Percentiles rank a stretch among this genome's conserved stretches.
These are phyloP conservation scores for Plectus sambesii DNA, from an alignment of 1,140 invertebrate genomes.

Conservation along the genomic window DNA sequence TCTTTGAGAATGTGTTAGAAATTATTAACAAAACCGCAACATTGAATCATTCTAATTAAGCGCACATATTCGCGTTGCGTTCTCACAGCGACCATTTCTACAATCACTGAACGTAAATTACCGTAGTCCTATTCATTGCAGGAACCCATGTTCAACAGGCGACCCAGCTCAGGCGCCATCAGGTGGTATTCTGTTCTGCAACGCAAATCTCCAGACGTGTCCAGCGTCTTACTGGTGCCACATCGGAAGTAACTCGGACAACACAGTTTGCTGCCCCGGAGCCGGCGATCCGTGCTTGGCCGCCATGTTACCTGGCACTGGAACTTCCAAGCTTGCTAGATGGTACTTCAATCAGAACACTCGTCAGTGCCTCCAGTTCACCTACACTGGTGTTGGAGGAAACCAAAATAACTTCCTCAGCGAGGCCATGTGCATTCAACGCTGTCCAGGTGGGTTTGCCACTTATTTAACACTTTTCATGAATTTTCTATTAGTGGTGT, in stretches of 20 bases:
- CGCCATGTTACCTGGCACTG: slow-evolving; percentile 16
- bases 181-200: slow-evolving; percentile 6
- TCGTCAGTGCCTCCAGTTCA: slow-evolving; percentile 21
- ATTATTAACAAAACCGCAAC: too few relatives aligned
- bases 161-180: slow-evolving; percentile 12
- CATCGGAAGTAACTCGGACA: background rate
- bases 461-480: too few relatives aligned
- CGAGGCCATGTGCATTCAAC: background rate
- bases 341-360: slow-evolving; percentile 22
- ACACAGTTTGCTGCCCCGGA: slow-evolving; percentile 12
- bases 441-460: too few relatives aligned
- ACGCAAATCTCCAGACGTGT: too few relatives aligned
- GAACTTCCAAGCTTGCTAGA: slow-evolving; percentile 16
- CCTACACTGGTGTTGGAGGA: slow-evolving; percentile 21
- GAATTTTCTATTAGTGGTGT: too few relatives aligned
- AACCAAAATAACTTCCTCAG: slow-evolving; percentile 27
- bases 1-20: too few relatives aligned
- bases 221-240: background rate
- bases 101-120: too few relatives aligned
- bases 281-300: slow-evolving; percentile 18
- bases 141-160: slow-evolving; percentile 11
- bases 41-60: too few relatives aligned
- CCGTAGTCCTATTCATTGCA: background rate
- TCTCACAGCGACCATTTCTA: too few relatives aligned
- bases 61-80: too few relatives aligned